Evolutionary conservation across 2,797 vertebrate species (phyloP).

Genomic region (Centroberyx gerrardi): DNA sequence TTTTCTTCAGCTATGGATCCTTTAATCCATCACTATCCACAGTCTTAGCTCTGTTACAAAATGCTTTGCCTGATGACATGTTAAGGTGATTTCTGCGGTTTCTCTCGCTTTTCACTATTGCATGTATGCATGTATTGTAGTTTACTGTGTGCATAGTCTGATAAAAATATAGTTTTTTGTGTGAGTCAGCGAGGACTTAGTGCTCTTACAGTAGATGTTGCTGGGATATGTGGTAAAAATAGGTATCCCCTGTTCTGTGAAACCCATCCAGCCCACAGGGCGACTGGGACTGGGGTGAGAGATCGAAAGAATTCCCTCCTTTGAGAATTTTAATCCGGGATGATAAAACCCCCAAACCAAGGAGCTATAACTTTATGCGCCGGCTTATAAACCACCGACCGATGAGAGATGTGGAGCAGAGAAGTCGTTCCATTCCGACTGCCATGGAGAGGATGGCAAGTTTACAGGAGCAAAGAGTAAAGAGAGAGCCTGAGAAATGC

Average conservation of each 20-base stretch:
- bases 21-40: neutral
- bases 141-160: neutral
- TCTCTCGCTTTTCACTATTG: slow-evolving; percentile 6
- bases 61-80: slow-evolving; percentile 5
- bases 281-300: slow-evolving; percentile 31
- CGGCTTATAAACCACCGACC: slow-evolving; percentile 44
- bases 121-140: neutral
- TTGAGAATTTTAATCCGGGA: slow-evolving; percentile 51
- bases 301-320: slow-evolving; percentile 47
- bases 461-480: slow-evolving; percentile 38
- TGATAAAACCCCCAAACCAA: slow-evolving; percentile 44
- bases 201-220: slow-evolving; percentile 11
- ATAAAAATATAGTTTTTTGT: neutral
- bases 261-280: slow-evolving; percentile 54
- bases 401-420: slow-evolving; percentile 42
- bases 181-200: neutral
- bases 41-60: neutral
- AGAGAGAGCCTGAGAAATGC: slow-evolving; percentile 59
- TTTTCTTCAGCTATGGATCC: neutral
- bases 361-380: slow-evolving; percentile 40
- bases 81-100: slow-evolving; percentile 20
- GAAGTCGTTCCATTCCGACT: slow-evolving; percentile 13
- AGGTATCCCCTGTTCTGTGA: slow-evolving; percentile 56
- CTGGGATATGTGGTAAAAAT: slow-evolving; percentile 47
- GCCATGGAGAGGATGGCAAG: slow-evolving; percentile 21